Base-by-base conservation (phyloP, 2,113 vertebrate genomes). In the Brevimyrus niger region DNA sequence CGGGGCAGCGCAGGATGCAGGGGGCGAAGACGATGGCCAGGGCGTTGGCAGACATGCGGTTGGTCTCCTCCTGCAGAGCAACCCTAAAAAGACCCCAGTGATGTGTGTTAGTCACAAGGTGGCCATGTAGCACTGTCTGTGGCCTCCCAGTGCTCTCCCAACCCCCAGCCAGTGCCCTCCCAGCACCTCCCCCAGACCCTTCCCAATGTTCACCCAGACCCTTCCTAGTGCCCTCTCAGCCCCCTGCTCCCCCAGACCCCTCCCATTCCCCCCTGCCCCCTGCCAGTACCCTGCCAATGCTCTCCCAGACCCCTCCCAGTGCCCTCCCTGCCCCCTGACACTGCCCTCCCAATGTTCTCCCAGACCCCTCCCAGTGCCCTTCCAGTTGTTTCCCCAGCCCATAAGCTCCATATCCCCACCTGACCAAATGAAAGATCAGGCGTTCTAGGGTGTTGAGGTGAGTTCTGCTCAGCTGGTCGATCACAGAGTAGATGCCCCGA, bases 11-110 rank as follows among this genome's bases (percentile, higher is more conserved):
- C 38, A 99, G 97, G 93, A 99, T 98, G 88, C 99, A 99, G 19
- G 99, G 99, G 31, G 99, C 98, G 90, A 99, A 99, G 27, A 99
- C 99, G 1, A 99, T 99, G 83, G 99, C 99, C 94, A 99, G 92
- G 69, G 99, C 98, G 0, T 99, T 99, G 4, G 98, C 97, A 38
- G 99, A 99, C 98, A 99, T 99, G 8, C 98, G 97, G 92, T 99
- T 99, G 50, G 98, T 99, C 2, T 99, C 98, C 86, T 99, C 99
- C 91, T 99, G 97, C 61, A 98, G 94, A 82, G 97, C 97, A 88
- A 99, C 97, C 95, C 99, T 99, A 90, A 92, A 93, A 89, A 91
- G 85, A 58, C 7, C 55, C 21, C 55, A 58, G 42, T 92, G 0
- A 87, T 91, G 88, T 13, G 73, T 15, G 55, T 82, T 19, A 7